phyloP scores from a whole-genome alignment of 2,888 invertebrate genomes.

The Argyresthia albistria region DNA sequence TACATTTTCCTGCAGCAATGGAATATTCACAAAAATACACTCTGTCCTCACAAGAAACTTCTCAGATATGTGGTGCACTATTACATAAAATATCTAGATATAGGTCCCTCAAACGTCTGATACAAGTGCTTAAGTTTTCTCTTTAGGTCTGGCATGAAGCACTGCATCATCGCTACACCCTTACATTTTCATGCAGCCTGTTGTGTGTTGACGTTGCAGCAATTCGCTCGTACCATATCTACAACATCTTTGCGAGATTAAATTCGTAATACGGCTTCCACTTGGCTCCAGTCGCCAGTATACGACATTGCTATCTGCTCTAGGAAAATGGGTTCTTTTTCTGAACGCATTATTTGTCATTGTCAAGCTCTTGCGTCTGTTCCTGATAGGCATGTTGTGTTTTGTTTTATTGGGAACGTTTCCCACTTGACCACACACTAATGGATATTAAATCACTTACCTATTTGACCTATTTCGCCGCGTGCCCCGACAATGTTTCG shows the following conservation, averaged over 20 bases:
- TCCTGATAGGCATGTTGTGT: conserved; percentile 51
- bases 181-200: background rate
- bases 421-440: conserved; percentile 7
- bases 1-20: no score
- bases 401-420: conserved; percentile 50
- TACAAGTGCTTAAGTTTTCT: no score
- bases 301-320: conserved; percentile 24
- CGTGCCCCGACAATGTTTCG: no score
- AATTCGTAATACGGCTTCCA: conserved; percentile 60
- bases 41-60: no score
- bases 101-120: no score
- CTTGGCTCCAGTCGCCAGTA: conserved; percentile 24
- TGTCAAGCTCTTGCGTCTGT: conserved; percentile 52
- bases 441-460: conserved; percentile 4
- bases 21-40: no score
- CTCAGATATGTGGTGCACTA: no score
- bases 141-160: no score
- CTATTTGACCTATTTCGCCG: background rate
- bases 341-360: conserved; percentile 60
- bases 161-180: background rate
- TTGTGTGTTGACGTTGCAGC: conserved; percentile 32
- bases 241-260: conserved; percentile 63
- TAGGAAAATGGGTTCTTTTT: conserved; percentile 50
- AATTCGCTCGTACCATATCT: conserved; percentile 52
- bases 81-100: no score